These are phyloP conservation scores for Hoplodrina blanda DNA, from an alignment of 2,888 invertebrate genomes.

Conservation along the genomic window DNA sequence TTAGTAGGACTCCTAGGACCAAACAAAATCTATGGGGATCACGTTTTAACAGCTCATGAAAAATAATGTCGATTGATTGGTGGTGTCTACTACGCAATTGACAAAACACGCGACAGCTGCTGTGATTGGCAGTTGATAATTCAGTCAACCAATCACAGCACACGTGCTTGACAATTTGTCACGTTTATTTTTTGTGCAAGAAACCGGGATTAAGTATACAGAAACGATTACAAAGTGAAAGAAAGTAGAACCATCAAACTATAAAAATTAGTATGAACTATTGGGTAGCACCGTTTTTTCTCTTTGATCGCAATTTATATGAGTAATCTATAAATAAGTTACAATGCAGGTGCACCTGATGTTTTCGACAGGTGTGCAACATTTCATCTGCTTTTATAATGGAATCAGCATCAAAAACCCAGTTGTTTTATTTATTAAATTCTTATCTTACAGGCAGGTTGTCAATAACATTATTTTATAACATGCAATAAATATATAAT, in stretches of 20 bases:
- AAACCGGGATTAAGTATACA: too few species aligned
- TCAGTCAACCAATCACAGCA: too few species aligned
- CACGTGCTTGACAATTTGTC: too few species aligned
- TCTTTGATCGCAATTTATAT: not conserved
- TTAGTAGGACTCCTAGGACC: too few species aligned
- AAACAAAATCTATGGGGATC: too few species aligned
- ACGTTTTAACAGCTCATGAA: too few species aligned
- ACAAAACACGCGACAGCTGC: too few species aligned
- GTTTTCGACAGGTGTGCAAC: not conserved
- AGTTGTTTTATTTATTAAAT: not conserved
- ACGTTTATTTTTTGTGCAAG: too few species aligned
- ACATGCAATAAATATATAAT: conserved; percentile 9
- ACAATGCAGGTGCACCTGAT: not conserved
- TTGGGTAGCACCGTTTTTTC: not conserved
- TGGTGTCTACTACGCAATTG: too few species aligned
- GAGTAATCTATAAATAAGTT: not conserved
- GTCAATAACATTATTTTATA: conserved; percentile 1
- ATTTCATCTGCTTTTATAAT: not conserved
- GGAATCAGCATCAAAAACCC: conserved; percentile 5
- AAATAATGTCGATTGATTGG: too few species aligned
- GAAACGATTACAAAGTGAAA: not conserved
- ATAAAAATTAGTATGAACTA: too few species aligned
- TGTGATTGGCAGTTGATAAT: too few species aligned
- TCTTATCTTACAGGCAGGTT: conserved; percentile 10
- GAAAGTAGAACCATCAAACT: not conserved